Conservation (phyloP, 2,888 invertebrate genomes). For the Pandemis heparana region DNA sequence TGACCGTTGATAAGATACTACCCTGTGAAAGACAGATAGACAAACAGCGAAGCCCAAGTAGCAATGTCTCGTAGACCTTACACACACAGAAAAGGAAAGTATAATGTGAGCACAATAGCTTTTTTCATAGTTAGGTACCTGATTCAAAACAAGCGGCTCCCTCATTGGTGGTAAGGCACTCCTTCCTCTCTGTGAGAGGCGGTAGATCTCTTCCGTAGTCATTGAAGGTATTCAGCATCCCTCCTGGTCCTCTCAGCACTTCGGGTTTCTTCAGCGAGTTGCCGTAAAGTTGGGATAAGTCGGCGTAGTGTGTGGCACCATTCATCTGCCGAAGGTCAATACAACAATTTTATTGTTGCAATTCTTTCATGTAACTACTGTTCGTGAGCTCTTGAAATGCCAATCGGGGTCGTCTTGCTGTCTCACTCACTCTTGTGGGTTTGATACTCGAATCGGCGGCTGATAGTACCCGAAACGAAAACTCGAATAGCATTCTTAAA, state of each 20-base stretch:
- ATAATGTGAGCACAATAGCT: neutral
- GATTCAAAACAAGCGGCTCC: conserved; percentile 89
- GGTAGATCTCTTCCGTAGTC: conserved; percentile 89
- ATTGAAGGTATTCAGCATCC: conserved; percentile 87
- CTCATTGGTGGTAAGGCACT: conserved; percentile 87
- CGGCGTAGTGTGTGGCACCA: conserved; percentile 90
- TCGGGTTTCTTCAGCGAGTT: conserved; percentile 85
- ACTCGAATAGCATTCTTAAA: too few species aligned
- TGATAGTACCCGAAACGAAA: too few species aligned
- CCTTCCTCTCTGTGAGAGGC: conserved; percentile 87
- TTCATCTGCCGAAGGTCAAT: conserved; percentile 85
- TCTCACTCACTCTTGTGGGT: too few species aligned
- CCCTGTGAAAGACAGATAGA: too few species aligned
- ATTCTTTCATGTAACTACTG: too few species aligned
- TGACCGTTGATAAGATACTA: too few species aligned
- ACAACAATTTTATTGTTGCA: neutral
- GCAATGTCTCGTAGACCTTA: too few species aligned
- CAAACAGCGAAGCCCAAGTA: too few species aligned
- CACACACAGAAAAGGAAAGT: too few species aligned
- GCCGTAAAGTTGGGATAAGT: conserved; percentile 91
- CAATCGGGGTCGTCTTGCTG: too few species aligned
- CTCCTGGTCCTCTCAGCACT: conserved; percentile 86
- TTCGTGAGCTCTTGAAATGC: too few species aligned
- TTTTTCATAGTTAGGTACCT: conserved; percentile 69
- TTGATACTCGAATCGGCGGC: too few species aligned